Evolutionary conservation across 2,888 invertebrate genomes (phyloP).

Genomic region (Horisme vitalbata): DNA sequence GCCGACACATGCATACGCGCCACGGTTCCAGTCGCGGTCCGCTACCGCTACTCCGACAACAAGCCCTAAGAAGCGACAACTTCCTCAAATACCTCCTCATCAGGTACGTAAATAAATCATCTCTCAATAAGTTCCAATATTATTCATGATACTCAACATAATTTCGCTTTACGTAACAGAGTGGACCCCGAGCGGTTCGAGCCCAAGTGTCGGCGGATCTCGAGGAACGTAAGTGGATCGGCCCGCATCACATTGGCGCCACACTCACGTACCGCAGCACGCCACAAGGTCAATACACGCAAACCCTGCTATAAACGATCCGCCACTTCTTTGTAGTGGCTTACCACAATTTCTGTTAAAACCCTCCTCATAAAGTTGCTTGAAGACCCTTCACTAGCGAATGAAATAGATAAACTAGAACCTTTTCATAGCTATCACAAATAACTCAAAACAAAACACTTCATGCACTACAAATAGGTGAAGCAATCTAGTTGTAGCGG

Average conservation of each 20-base stretch:
- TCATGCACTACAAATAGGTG: constrained; percentile 22
- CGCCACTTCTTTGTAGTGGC: constrained; percentile 30
- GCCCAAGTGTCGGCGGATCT: constrained; percentile 88
- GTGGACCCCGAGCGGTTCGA: constrained; percentile 85
- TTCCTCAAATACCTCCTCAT: constrained; percentile 95
- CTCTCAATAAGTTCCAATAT: not conserved
- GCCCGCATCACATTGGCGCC: constrained; percentile 89
- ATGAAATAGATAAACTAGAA: constrained; percentile 6
- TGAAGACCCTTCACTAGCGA: constrained; percentile 16
- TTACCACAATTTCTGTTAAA: constrained; percentile 21
- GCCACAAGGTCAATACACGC: constrained; percentile 86
- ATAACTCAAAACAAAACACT: constrained; percentile 16
- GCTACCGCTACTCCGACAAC: constrained; percentile 97
- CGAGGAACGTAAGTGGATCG: constrained; percentile 89
- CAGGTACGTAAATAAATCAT: constrained; percentile 54
- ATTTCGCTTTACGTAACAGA: constrained; percentile 52
- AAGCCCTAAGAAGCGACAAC: constrained; percentile 97
- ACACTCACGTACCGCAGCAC: constrained; percentile 91
- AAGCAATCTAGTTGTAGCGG: constrained; percentile 13
- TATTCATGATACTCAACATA: constrained; percentile 9
- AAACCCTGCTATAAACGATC: constrained; percentile 42
- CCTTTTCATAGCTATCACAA: constrained; percentile 16
- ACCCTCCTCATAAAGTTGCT: constrained; percentile 10
- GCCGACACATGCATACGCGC: constrained; percentile 83
- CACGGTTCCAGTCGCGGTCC: constrained; percentile 91